Evolutionary conservation across 2,797 vertebrate genomes (phyloP).

Genomic region (Bradypodion ventrale): DNA sequence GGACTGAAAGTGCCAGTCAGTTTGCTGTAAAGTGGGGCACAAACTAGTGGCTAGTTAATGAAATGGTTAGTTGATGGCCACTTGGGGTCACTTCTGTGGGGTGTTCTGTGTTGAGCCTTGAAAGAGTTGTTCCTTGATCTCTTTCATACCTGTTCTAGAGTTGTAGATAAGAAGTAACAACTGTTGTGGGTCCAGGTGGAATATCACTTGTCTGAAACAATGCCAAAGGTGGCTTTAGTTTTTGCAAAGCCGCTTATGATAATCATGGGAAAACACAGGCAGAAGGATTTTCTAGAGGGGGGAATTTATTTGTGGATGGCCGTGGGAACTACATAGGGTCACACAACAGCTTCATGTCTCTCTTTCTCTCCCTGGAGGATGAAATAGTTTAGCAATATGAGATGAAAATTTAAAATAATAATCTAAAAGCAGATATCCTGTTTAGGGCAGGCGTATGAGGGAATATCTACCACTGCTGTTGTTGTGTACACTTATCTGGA

Average conservation of each 20-base stretch:
- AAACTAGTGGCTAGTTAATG: neutral
- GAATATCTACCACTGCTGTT: neutral
- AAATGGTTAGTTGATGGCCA: neutral
- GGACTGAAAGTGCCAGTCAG: neutral
- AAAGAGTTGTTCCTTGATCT: neutral
- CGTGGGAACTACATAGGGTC: neutral
- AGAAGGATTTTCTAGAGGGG: neutral
- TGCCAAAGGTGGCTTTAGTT: neutral
- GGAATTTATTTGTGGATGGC: neutral
- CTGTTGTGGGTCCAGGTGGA: neutral
- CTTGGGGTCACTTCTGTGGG: neutral
- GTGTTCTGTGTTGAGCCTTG: neutral
- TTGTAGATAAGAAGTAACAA: too few species aligned
- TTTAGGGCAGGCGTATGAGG: neutral
- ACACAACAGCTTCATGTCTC: too few species aligned
- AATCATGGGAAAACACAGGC: neutral
- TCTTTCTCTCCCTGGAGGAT: neutral
- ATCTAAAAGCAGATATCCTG: slow-evolving; percentile 18
- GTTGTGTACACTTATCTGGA: neutral
- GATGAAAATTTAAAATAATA: neutral
- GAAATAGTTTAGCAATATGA: neutral
- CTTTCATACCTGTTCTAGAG: too few species aligned
- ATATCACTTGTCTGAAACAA: neutral
- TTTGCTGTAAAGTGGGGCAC: neutral
- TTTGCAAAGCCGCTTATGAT: neutral